Base-by-base conservation (phyloP, 2,888 invertebrate species). In the Euphydryas editha region DNA sequence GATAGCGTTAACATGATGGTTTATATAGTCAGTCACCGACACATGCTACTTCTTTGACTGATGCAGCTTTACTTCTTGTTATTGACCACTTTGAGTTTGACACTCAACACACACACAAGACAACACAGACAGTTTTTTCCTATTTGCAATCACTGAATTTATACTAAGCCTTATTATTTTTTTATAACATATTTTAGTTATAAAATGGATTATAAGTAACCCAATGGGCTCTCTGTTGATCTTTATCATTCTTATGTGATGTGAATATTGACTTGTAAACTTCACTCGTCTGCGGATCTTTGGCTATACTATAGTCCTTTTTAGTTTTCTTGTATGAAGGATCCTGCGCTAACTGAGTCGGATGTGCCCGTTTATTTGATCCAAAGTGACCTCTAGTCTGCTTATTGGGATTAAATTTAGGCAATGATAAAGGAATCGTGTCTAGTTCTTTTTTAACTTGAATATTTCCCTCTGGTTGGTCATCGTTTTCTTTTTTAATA, bases 141-240 rank as follows among this genome's bases (percentile, higher is more conserved):
- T n/a, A n/a, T n/a, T n/a, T n/a, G n/a, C n/a, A n/a, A n/a, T n/a
- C n/a, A n/a, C n/a, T n/a, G n/a, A n/a, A n/a, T n/a, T n/a, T n/a
- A n/a, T n/a, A n/a, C n/a, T n/a, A n/a, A n/a, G n/a, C n/a, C n/a
- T n/a, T n/a, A n/a, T n/a, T n/a, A n/a, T n/a, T 13, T 39, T 11
- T 13, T 10, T 39, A 39, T 39, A 24, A 49, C 5, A 15, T 42
- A 49, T 56, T n/a, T 70, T 67, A 96, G 90, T 97, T 97, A 84
- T 97, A 98, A 87, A 97, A 97, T 59, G 99, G 99, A 93, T 99
- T 99, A 80, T 98, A 99, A 0, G 99, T 99, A 63, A 99, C 96
- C 99, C 99, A 99, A 84, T 99, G 99, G 1, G 98, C 98, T 75
- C 96, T 95, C 54, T 95, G 94, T 84, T 99, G 98, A 61, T 96